Base-by-base conservation (phyloP, 2,113 vertebrate species). In the Acrocephalus arundinaceus region DNA sequence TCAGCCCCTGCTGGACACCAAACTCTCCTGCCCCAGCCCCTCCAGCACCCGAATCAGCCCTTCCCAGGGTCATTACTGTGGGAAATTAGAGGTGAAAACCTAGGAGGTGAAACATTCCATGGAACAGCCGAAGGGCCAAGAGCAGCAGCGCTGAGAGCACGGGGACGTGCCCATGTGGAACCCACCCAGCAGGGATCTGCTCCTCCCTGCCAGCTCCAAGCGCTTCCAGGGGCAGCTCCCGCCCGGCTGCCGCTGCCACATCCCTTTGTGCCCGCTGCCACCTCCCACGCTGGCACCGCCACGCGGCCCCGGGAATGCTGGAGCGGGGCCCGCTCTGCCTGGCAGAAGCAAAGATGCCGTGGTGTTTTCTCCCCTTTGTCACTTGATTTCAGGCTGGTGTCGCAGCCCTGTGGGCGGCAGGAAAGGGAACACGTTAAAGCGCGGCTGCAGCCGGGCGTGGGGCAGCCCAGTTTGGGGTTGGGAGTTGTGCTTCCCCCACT, bases 381-480 rank as follows among this genome's bases (percentile, higher is more conserved):
- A 0, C 13, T 27, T 10, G 4, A 14, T 51, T 24, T 25, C 1
- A 24, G 51, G 71, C 46, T 77, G 77, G 0, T 2, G 6, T 31
- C 1, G 1, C 87, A 70, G 90, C 70, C 67, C 58, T 2, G 41
- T 2, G 18, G 48, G 58, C 2, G 1, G 30, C 51, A 39, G 76
- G 54, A 79, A 68, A 33, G 66, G 87, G 67, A 86, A 51, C 4
- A 9, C 6, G 20, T 86, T 79, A 76, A 93, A 75, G n/a, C 19
- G 0, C 7, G 5, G 4, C 6, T 33, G 74, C 68, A 59, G 79
- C 63, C 3, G 0, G 4, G 61, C 2, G 3, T 1, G 7, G 52
- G 57, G 23, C 85, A 45, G 62, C n/a, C 14, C 4, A 0, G 4
- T 3, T 21, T 21, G 1, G 12, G 0, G 31, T 0, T 2, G 0